Evolutionary conservation across 2,113 vertebrate genomes (phyloP), one percentile per base, ranked within the genome.

Genomic region (Meriones unguiculatus): DNA sequence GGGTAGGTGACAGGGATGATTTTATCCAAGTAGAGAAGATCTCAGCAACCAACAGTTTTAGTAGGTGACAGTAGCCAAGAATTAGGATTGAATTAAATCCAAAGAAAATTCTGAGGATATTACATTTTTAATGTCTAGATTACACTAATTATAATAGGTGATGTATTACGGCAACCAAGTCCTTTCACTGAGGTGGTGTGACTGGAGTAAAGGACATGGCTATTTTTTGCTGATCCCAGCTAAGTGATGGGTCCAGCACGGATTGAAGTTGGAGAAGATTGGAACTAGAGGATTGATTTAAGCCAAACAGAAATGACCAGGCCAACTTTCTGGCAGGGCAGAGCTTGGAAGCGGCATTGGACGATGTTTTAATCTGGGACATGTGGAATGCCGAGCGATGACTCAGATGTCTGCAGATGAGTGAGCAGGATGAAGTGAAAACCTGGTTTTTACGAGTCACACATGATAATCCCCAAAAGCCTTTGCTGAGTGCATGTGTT

Each of bases 11-110:
- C 3, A 92, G 46, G 25, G 20, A 20, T 64, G 24, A 9, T 88
- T 65, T 85, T 89, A 30, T n/a, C 5, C 62, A 88, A 72, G 65
- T 57, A 2, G 35, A 35, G 69, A 14, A 35, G 3, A 57, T 52
- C 64, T 75, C 10, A 54, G 82, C 50, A 87, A 95, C 70, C 25
- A 72, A 22, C 25, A 91, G 75, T 85, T 96, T 89, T 30, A 22
- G 59, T 57, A 12, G 17, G 4, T 54, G 24, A 18, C 35, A 46
- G 22, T 89, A 22, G 7, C 35, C 13, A 89, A 81, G 65, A 87
- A 50, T 85, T 25, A 67, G 25, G n/a, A 76, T 80, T 95, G 7
- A 89, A 1, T 20, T 24, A 92, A 92, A 46, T 62, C 28, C 0
- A 70, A 12, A 1, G 32, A 57, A 76, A 72, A 90, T 77, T 81